phyloP scores from a whole-genome alignment of 2,888 invertebrate genomes.

The Elmis aenea region DNA sequence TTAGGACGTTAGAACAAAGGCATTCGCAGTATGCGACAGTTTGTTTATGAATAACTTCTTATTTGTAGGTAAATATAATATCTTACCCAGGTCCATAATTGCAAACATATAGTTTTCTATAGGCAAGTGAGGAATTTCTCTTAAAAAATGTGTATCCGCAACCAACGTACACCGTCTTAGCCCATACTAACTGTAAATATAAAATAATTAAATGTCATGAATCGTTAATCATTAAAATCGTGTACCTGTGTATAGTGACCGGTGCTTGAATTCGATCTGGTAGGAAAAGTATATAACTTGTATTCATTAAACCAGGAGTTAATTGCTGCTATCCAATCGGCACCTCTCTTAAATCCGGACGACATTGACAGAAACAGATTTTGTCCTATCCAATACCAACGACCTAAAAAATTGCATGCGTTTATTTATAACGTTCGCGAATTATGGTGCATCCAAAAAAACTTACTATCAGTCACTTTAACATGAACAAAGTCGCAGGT shows the following conservation, averaged over 20 bases:
- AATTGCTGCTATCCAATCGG: slow-evolving; percentile 1
- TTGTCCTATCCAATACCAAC: slow-evolving; percentile 1
- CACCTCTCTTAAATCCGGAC: background rate
- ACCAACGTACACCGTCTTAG: slow-evolving; percentile 5
- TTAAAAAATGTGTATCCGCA: slow-evolving; percentile 8
- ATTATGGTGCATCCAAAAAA: too few relatives aligned
- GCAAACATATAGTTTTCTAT: slow-evolving; percentile 8
- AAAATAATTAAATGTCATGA: too few relatives aligned
- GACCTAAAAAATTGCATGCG: too few relatives aligned
- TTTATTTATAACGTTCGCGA: too few relatives aligned
- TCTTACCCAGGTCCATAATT: slow-evolving; percentile 15
- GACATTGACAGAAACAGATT: background rate
- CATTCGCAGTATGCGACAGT: too few relatives aligned
- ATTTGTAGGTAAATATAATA: too few relatives aligned
- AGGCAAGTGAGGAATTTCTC: too few relatives aligned
- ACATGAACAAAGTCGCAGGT: slow-evolving; percentile 22
- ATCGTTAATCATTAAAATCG: too few relatives aligned
- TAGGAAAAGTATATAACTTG: slow-evolving; percentile 1
- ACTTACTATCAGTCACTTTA: slow-evolving; percentile 27
- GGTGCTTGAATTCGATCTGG: background rate
- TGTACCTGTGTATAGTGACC: slow-evolving; percentile 12
- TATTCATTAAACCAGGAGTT: slow-evolving; percentile 5
- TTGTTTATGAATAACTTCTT: too few relatives aligned
- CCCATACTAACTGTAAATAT: too few relatives aligned
- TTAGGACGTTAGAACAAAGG: too few relatives aligned